These are phyloP conservation scores for Lissocephala sabroskyi DNA, from an alignment of 2,888 invertebrate species.

Conservation along the genomic window DNA sequence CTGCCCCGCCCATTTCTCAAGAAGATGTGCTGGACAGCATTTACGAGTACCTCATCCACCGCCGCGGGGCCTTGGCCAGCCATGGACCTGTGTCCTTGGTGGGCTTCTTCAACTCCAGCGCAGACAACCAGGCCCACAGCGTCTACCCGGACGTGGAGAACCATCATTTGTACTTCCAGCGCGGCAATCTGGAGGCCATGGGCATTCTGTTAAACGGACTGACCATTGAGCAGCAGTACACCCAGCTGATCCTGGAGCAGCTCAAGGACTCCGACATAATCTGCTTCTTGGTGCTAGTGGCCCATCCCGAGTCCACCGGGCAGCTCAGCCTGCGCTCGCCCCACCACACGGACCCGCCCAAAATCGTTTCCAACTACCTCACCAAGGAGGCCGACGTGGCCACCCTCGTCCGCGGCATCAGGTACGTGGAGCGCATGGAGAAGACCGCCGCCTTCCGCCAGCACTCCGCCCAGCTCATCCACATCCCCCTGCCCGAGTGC, in stretches of 20 bases:
- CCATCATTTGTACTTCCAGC: conserved; percentile 68
- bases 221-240: conserved; percentile 25
- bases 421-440: conserved; percentile 65
- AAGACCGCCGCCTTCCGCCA: conserved; percentile 71
- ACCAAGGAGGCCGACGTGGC: conserved; percentile 75
- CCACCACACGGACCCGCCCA: conserved; percentile 76
- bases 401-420: conserved; percentile 74
- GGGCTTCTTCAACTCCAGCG: conserved; percentile 75
- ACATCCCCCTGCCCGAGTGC: conserved; percentile 52
- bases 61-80: conserved; percentile 73
- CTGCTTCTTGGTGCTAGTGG: conserved; percentile 69
- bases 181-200: conserved; percentile 32
- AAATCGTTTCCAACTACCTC: conserved; percentile 80
- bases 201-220: conserved; percentile 19
- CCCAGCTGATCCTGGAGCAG: conserved; percentile 10
- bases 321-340: conserved; percentile 73
- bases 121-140: conserved; percentile 68
- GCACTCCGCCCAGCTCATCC: conserved; percentile 53
- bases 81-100: conserved; percentile 72
- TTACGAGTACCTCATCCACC: conserved; percentile 73
- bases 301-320: conserved; percentile 74
- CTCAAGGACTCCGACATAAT: conserved; percentile 58
- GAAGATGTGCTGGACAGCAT: conserved; percentile 51
- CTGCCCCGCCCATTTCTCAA: conserved; percentile 34
- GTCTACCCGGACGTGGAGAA: conserved; percentile 77